These are phyloP conservation scores for Ornithoptera alexandrae DNA, from an alignment of 2,888 invertebrate species.

Conservation along the genomic window DNA sequence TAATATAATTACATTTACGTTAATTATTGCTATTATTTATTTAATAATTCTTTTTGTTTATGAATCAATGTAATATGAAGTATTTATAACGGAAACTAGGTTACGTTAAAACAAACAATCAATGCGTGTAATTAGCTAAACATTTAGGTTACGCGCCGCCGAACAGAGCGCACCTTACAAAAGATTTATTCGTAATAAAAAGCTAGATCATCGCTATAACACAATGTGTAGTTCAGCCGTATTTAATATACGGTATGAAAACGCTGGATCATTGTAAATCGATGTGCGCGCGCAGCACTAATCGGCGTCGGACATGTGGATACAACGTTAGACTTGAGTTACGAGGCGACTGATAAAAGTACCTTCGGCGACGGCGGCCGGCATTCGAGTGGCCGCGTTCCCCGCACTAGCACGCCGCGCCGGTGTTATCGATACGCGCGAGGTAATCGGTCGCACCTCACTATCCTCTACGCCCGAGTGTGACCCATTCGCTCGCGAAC, in stretches of 20 bases:
- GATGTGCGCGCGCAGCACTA: slow-evolving; percentile 27
- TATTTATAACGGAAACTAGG: too few relatives aligned
- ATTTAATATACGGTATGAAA: not conserved
- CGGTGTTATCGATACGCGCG: slow-evolving; percentile 13
- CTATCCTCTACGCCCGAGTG: not conserved
- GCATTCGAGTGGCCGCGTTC: slow-evolving; percentile 17
- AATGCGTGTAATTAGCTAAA: too few relatives aligned
- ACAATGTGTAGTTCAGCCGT: too few relatives aligned
- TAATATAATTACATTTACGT: too few relatives aligned
- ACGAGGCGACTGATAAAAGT: slow-evolving; percentile 24
- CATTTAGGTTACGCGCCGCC: too few relatives aligned
- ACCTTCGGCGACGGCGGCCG: not conserved
- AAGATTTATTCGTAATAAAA: too few relatives aligned
- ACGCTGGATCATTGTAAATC: slow-evolving; percentile 6
- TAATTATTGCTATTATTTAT: too few relatives aligned
- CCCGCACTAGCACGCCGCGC: slow-evolving; percentile 7
- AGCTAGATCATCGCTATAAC: too few relatives aligned
- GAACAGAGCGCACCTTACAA: too few relatives aligned
- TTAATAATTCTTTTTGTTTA: too few relatives aligned
- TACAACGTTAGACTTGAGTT: slow-evolving; percentile 20
- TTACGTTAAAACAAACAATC: too few relatives aligned
- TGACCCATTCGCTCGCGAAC: slow-evolving; percentile 1
- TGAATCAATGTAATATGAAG: too few relatives aligned
- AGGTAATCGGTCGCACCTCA: slow-evolving; percentile 10
- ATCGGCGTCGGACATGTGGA: slow-evolving; percentile 6